These are phyloP conservation scores for Gnathonemus echidnorhynchus DNA, from an alignment of 2,113 vertebrate species.

Conservation along the genomic window DNA sequence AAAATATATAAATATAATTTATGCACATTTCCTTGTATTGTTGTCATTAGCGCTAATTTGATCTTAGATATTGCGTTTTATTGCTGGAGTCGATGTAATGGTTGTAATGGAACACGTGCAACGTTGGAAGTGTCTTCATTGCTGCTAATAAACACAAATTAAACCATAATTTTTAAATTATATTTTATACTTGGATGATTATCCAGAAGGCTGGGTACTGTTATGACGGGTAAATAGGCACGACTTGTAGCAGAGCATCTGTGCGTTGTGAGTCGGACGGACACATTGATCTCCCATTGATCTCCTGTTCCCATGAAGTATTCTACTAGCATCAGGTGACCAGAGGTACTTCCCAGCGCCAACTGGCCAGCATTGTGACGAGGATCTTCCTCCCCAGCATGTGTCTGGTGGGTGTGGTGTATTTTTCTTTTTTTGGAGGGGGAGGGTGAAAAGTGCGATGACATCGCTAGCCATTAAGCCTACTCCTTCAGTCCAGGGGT, in stretches of 20 bases:
- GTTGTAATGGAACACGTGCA: background rate
- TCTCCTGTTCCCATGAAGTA: background rate
- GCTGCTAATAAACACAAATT: background rate
- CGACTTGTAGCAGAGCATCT: background rate
- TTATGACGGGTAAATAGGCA: conserved; percentile 15
- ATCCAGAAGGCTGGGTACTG: background rate
- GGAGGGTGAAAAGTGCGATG: background rate
- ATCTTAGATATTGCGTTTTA: background rate
- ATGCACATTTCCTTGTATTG: background rate
- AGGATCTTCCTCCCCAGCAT: background rate
- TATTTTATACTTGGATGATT: conserved; percentile 4
- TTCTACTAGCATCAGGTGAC: background rate
- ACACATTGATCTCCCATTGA: background rate
- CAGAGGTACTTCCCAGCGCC: background rate
- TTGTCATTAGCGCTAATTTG: background rate
- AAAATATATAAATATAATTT: background rate
- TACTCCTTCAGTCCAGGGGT: background rate
- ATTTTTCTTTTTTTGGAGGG: background rate
- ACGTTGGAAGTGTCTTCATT: background rate
- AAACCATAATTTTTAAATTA: conserved; percentile 20
- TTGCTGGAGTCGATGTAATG: background rate
- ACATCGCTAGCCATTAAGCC: background rate
- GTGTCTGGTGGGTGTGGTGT: background rate
- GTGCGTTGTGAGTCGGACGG: conserved; percentile 18
- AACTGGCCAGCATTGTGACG: background rate